Evolutionary conservation across 2,113 vertebrate genomes (phyloP).

Genomic region (Nansenia antarctica): DNA sequence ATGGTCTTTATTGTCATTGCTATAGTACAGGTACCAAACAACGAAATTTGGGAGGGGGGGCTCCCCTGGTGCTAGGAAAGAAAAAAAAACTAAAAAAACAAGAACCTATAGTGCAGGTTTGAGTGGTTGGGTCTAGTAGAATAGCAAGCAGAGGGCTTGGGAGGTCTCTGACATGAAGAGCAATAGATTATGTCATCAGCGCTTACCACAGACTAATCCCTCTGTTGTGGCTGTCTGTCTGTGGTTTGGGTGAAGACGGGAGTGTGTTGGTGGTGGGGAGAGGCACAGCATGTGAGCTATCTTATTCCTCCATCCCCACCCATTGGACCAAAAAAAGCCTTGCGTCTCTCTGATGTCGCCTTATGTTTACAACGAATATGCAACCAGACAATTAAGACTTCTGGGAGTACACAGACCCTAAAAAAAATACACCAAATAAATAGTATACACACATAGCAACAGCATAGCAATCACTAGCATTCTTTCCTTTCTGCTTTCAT

Average conservation of each 20-base stretch:
- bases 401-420: constrained; percentile 31
- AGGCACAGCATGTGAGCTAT: constrained; percentile 37
- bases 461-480: background rate
- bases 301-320: constrained; percentile 41
- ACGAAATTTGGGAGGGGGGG: too few species aligned
- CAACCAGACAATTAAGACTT: constrained; percentile 34
- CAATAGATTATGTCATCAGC: constrained; percentile 59
- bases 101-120: constrained; percentile 22
- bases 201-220: constrained; percentile 4
- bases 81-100: background rate
- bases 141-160: constrained; percentile 7
- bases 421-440: background rate
- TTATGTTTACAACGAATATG: constrained; percentile 58
- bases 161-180: constrained; percentile 41
- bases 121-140: constrained; percentile 32
- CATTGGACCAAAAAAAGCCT: constrained; percentile 55
- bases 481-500: constrained; percentile 24
- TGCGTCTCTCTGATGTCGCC: constrained; percentile 31
- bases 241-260: constrained; percentile 45
- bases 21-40: too few species aligned
- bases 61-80: too few species aligned
- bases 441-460: background rate
- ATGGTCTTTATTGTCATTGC: too few species aligned
- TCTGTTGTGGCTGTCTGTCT: constrained; percentile 59
- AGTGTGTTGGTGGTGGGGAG: constrained; percentile 27